phyloP scores from a whole-genome alignment of 2,888 invertebrate species.

The Chaetoderma sp. region DNA sequence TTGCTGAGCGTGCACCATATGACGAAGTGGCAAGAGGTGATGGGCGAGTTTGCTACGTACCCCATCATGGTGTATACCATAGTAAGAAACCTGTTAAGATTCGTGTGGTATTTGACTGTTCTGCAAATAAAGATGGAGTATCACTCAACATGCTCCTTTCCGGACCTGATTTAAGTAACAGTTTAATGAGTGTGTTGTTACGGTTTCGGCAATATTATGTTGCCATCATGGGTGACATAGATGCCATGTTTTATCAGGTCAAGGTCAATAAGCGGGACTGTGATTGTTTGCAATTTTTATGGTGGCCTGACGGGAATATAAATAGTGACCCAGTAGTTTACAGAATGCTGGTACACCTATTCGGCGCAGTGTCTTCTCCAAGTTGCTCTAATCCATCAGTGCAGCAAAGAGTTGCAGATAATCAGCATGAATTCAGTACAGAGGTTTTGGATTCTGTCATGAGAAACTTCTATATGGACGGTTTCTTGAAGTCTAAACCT shows the following conservation, averaged over 20 bases:
- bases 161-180: constrained; percentile 12
- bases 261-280: background rate
- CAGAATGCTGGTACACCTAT: constrained; percentile 12
- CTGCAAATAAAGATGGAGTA: constrained; percentile 1
- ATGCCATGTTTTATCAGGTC: constrained; percentile 11
- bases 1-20: too few relatives aligned
- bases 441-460: too few relatives aligned
- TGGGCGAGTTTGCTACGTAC: too few relatives aligned
- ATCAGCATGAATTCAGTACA: too few relatives aligned
- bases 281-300: background rate
- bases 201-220: constrained; percentile 12
- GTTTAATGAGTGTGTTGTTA: constrained; percentile 6
- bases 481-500: too few relatives aligned
- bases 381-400: too few relatives aligned
- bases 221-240: constrained; percentile 14
- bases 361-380: too few relatives aligned
- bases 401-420: too few relatives aligned
- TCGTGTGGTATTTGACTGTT: constrained; percentile 11
- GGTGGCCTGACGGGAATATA: background rate
- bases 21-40: too few relatives aligned
- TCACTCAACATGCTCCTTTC: constrained; percentile 2
- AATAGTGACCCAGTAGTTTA: background rate
- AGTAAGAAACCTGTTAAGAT: constrained; percentile 1
- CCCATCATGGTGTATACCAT: background rate
- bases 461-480: too few relatives aligned